phyloP scores from a whole-genome alignment of 2,888 invertebrate species.

The Micropterix aruncella region DNA sequence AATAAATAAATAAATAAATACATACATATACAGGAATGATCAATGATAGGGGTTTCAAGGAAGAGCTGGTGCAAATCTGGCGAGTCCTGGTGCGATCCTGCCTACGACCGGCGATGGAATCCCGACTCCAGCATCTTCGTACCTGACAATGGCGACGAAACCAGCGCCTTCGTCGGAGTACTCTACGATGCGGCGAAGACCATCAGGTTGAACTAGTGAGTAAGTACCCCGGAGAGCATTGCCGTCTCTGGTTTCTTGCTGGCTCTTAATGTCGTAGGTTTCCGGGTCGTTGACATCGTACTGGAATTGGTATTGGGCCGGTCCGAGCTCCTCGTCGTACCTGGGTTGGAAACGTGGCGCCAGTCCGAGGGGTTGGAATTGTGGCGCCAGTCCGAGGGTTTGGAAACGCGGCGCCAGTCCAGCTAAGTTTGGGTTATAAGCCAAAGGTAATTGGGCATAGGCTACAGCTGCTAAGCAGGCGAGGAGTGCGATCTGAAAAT shows the following conservation, averaged over 20 bases:
- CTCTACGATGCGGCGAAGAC: slow-evolving; percentile 10
- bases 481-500: slow-evolving; percentile 9
- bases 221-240: slow-evolving; percentile 11
- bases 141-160: not conserved
- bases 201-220: slow-evolving; percentile 11
- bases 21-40: no score
- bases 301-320: slow-evolving; percentile 10
- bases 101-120: not conserved
- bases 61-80: no score
- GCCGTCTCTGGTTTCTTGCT: slow-evolving; percentile 11
- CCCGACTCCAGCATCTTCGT: not conserved
- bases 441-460: slow-evolving; percentile 7
- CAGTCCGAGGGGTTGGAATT: no score
- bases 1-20: no score
- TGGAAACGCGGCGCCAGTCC: slow-evolving; percentile 8
- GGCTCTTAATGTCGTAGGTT: slow-evolving; percentile 13
- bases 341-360: no score
- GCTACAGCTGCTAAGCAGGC: slow-evolving; percentile 11
- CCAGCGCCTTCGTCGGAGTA: slow-evolving; percentile 9
- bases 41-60: no score
- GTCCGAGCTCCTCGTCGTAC: not conserved
- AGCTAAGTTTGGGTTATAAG: slow-evolving; percentile 8
- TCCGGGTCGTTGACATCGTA: slow-evolving; percentile 12
- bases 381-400: no score
- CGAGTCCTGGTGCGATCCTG: no score